Conservation (phyloP, 1,140 invertebrate species). For the Rhynchophorus ferrugineus region DNA sequence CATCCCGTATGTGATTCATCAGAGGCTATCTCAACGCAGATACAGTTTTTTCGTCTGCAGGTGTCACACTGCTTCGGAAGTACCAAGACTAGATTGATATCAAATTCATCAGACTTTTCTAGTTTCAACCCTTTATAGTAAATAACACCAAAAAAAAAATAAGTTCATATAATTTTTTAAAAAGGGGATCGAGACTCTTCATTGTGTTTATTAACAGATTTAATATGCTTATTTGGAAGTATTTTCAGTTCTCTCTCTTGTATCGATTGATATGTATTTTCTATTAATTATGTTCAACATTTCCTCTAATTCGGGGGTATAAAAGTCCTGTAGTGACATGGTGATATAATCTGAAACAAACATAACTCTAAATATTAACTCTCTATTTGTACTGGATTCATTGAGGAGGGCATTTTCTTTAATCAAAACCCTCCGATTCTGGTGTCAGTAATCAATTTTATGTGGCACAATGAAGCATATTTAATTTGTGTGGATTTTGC, state of each 20-base stretch:
- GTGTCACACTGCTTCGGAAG: conserved; percentile 33
- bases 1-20: too few species aligned
- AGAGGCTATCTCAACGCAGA: background rate
- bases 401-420: too few species aligned
- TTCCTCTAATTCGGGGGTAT: too few species aligned
- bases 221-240: background rate
- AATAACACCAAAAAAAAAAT: conserved; percentile 46
- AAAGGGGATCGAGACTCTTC: conserved; percentile 34
- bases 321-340: too few species aligned
- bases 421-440: too few species aligned
- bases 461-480: too few species aligned
- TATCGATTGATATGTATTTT: background rate
- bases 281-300: background rate
- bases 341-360: too few species aligned
- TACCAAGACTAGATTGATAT: conserved; percentile 46
- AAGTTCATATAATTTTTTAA: conserved; percentile 30
- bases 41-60: conserved; percentile 1
- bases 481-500: too few species aligned
- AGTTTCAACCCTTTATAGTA: conserved; percentile 48
- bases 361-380: too few species aligned
- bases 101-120: conserved; percentile 47
- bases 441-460: too few species aligned
- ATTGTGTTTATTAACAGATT: conserved; percentile 22
- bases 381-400: too few species aligned
- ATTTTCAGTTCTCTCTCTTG: background rate